Conservation (phyloP, 53 echinoderm and acorn worm genomes). For the Glandiceps talaboti region DNA sequence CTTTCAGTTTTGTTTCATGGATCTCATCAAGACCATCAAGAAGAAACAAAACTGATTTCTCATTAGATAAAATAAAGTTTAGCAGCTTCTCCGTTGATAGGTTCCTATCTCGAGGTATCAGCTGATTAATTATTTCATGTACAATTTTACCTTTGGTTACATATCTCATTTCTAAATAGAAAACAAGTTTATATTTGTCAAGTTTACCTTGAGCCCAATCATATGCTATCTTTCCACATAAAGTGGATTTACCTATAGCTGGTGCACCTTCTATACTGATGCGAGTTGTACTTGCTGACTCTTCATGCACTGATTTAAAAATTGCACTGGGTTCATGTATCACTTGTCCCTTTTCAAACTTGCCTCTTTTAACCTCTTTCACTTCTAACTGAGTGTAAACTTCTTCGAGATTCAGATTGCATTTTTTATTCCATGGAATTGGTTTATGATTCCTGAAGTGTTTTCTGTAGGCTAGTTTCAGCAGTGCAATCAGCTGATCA, state of each 20-base stretch:
- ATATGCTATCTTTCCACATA: not conserved
- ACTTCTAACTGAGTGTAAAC: no score
- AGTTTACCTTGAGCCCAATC: not conserved
- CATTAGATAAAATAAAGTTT: not conserved
- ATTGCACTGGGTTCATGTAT: no score
- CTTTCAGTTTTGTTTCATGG: not conserved
- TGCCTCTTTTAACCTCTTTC: no score
- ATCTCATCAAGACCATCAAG: not conserved
- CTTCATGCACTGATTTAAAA: no score
- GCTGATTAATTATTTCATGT: not conserved
- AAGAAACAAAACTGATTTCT: not conserved
- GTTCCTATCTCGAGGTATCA: not conserved
- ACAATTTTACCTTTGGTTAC: not conserved
- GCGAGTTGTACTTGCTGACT: no score
- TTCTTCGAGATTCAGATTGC: no score
- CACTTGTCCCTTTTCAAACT: no score
- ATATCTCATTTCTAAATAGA: not conserved
- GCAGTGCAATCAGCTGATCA: no score
- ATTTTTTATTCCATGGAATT: no score
- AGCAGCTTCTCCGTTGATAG: not conserved
- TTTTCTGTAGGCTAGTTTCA: no score
- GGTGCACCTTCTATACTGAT: not conserved
- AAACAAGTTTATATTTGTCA: not conserved
- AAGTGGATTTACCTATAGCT: not conserved
- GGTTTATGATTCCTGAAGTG: no score